phyloP scores from a whole-genome alignment of 1,140 invertebrate genomes.

The Mycetomoellerius zeteki region DNA sequence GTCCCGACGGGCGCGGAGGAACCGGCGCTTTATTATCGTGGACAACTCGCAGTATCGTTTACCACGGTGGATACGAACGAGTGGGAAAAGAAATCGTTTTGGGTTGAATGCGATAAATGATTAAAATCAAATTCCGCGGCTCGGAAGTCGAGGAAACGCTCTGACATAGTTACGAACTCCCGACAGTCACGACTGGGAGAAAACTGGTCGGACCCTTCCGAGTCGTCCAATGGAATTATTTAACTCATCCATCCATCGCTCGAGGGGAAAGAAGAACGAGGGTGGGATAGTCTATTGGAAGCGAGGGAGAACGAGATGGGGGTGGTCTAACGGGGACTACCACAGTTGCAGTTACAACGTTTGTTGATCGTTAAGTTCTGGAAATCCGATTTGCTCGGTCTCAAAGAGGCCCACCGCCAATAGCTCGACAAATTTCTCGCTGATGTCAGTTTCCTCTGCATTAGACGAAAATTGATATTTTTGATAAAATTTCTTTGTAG shows the following conservation, averaged over 20 bases:
- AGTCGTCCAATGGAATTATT: constrained; percentile 75
- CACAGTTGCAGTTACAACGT: constrained; percentile 55
- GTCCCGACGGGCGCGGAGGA: neutral
- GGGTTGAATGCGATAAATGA: constrained; percentile 51
- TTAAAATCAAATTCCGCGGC: constrained; percentile 62
- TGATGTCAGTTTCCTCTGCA: neutral
- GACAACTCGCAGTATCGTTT: constrained; percentile 9
- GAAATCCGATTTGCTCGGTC: constrained; percentile 64
- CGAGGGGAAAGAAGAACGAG: constrained; percentile 44
- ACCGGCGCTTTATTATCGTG: constrained; percentile 27
- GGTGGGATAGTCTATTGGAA: neutral
- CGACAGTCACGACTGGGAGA: neutral
- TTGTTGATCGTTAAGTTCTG: constrained; percentile 67
- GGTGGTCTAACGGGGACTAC: constrained; percentile 17
- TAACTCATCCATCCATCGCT: constrained; percentile 67
- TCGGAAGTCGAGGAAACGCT: constrained; percentile 47
- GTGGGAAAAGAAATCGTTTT: constrained; percentile 2
- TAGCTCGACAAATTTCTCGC: constrained; percentile 38
- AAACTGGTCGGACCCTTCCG: constrained; percentile 41
- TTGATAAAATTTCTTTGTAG: no score
- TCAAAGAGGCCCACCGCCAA: neutral
- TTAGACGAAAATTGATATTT: constrained; percentile 24
- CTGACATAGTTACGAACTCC: constrained; percentile 51
- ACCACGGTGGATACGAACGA: neutral
- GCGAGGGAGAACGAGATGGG: constrained; percentile 19